phyloP scores from a whole-genome alignment of 2,888 invertebrate species.

The Helobdella robusta region DNA sequence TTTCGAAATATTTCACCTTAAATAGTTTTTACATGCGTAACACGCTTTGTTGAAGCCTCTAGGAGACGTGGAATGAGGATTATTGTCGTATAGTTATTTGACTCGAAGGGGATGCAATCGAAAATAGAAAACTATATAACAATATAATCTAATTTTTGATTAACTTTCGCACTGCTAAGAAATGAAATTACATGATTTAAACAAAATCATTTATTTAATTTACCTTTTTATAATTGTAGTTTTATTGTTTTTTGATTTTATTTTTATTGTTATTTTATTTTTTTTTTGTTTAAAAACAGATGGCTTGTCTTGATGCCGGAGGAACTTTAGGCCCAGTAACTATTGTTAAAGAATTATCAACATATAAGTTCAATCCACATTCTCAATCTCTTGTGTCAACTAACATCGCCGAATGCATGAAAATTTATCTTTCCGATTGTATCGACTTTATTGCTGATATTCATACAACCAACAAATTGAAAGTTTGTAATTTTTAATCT shows the following conservation, averaged over 20 bases:
- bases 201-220: background rate
- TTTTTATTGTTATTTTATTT: background rate
- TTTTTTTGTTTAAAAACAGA: conserved; percentile 13
- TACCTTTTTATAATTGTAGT: background rate
- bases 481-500: conserved; percentile 58
- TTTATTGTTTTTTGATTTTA: background rate
- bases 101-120: too few relatives aligned
- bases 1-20: too few relatives aligned
- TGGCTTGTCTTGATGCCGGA: conserved; percentile 63
- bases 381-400: conserved; percentile 55
- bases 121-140: too few relatives aligned
- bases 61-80: too few relatives aligned
- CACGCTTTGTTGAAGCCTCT: too few relatives aligned
- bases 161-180: too few relatives aligned
- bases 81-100: too few relatives aligned
- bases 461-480: conserved; percentile 88
- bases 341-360: conserved; percentile 43
- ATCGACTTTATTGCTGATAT: conserved; percentile 90
- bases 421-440: conserved; percentile 80
- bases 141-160: too few relatives aligned
- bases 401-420: conserved; percentile 85
- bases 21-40: too few relatives aligned
- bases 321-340: conserved; percentile 58
- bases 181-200: too few relatives aligned
- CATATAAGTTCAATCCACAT: conserved; percentile 43